Conservation (phyloP, 2,113 vertebrate species). For the Rhegmatorhina hoffmannsi region DNA sequence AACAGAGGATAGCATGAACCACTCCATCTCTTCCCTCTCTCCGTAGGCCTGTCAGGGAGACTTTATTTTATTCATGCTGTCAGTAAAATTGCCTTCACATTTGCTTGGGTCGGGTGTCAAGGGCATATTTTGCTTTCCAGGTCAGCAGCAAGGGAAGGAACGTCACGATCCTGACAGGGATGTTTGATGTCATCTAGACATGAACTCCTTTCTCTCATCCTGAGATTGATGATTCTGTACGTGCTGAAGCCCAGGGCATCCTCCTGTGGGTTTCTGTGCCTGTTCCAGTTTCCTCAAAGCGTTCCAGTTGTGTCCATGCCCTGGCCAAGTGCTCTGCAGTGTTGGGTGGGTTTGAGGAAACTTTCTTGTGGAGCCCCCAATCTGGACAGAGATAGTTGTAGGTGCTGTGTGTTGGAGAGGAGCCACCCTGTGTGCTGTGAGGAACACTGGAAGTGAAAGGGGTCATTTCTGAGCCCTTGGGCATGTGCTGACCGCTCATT, state of each 20-base stretch:
- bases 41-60: conserved; percentile 2
- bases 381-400: neutral
- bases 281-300: neutral
- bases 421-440: neutral
- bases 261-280: neutral
- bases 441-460: neutral
- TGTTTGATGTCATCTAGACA: neutral
- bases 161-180: conserved; percentile 31
- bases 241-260: neutral
- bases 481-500: neutral
- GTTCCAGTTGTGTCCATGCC: neutral
- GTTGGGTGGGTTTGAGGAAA: neutral
- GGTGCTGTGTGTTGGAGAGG: neutral
- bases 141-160: conserved; percentile 39
- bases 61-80: conserved; percentile 53
- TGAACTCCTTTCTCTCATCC: neutral
- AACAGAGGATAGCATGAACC: neutral
- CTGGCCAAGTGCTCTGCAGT: neutral
- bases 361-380: neutral
- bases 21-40: conserved; percentile 19
- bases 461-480: neutral
- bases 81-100: conserved; percentile 30
- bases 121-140: conserved; percentile 45
- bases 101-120: conserved; percentile 16
- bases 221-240: neutral